Base-by-base conservation (phyloP, 2,113 vertebrate genomes). In the Misgurnus anguillicaudatus region DNA sequence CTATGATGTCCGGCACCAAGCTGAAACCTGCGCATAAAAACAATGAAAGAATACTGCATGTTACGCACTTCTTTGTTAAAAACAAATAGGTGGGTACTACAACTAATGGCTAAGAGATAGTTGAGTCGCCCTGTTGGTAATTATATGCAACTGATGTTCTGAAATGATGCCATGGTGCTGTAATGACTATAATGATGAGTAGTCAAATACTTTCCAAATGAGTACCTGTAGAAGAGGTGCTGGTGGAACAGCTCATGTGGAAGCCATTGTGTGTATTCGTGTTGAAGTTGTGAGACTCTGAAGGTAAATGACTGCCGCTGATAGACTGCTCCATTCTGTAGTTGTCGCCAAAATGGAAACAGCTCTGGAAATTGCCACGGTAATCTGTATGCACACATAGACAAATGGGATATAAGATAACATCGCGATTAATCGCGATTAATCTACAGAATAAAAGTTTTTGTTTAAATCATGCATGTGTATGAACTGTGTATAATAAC, bases 361-460 rank as follows among this genome's bases (percentile, higher is more conserved):
- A 96, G 85, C 94, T 97, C 82, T 97, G 95, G 88, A 98, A 98
- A 87, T 95, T 98, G 88, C 96, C 96, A 87, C 98, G 96, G 92
- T 98, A 98, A 90, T 97, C 98, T 98, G 78, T 51, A 4, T 0
- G 64, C 73, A 77, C 75, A 45, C 24, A 85, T 66, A 51, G 24
- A 67, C 88, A 48, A 75, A 86, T 17, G 82, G 79, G 82, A 61
- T 80, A 48, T 79, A 75, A 71, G 80, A 1, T 51, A 76, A 77
- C 36, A 61, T 16, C 45, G 67, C 67, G 13, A 47, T 47, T 0
- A 65, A 57, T 42, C 41, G 41, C 24, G 1, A 31, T 31, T 31
- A 31, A 31, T 31, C 24, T 31, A 31, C 3, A 31, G 24, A 31
- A 31, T 31, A 2, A 1, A 31, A 31, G 24, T 31, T 31, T 31